A percentile compares a stretch with the other conserved stretches of the same genome.
phyloP scores from a whole-genome alignment of 2,888 invertebrate species.

The Fabriciana adippe region DNA sequence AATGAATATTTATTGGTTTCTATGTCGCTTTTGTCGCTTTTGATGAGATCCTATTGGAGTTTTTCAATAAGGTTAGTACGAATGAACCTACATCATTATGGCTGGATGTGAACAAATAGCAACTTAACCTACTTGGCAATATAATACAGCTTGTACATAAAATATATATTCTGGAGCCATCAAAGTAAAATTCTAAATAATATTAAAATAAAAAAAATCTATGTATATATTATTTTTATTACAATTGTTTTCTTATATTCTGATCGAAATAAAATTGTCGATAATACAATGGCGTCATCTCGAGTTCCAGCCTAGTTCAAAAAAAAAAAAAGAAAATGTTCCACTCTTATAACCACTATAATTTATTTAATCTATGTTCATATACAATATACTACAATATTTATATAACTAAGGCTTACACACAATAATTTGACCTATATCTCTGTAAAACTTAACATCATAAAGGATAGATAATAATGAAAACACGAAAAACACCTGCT shows the following conservation, averaged over 20 bases:
- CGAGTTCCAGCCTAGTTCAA: background rate
- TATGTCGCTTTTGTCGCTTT: no score
- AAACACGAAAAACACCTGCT: background rate
- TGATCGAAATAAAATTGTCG: background rate
- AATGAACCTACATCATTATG: background rate
- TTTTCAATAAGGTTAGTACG: no score
- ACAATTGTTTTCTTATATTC: constrained; percentile 2
- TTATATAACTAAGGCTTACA: constrained; percentile 22
- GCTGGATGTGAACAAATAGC: background rate
- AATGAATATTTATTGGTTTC: no score
- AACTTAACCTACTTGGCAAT: constrained; percentile 2
- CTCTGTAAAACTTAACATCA: background rate
- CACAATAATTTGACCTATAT: constrained; percentile 21
- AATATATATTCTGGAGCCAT: background rate
- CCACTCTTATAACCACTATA: constrained; percentile 15
- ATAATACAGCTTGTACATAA: constrained; percentile 11
- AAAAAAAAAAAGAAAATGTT: background rate
- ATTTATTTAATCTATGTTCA: constrained; percentile 20
- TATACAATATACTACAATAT: constrained; percentile 25
- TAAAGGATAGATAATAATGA: constrained; percentile 1
- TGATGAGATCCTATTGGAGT: no score
- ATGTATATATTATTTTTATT: constrained; percentile 2
- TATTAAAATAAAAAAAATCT: constrained; percentile 9
- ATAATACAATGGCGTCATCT: constrained; percentile 1
- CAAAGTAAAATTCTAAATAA: constrained; percentile 5